phyloP scores from a whole-genome alignment of 2,888 invertebrate species.

The Ctena decussata region DNA sequence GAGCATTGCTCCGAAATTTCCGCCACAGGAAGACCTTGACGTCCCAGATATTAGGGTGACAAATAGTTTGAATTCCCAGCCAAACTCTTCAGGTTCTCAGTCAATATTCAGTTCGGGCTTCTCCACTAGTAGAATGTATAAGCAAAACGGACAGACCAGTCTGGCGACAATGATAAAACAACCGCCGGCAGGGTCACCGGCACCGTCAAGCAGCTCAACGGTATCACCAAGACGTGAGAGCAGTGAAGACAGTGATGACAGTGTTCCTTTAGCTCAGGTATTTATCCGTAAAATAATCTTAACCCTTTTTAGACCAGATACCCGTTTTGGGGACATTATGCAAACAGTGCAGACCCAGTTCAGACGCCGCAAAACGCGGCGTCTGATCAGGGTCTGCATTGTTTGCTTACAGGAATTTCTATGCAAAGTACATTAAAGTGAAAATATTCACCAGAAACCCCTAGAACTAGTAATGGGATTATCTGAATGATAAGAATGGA shows the following conservation, averaged over 20 bases:
- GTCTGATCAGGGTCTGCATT: no score
- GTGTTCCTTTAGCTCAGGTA: conserved; percentile 85
- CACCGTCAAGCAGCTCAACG: conserved; percentile 55
- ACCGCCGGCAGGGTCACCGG: conserved; percentile 28
- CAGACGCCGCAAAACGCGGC: no score
- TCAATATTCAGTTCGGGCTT: conserved; percentile 23
- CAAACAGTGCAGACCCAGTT: no score
- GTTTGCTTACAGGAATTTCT: no score
- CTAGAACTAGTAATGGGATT: no score
- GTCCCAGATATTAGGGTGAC: conserved; percentile 84
- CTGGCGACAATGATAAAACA: conserved; percentile 84
- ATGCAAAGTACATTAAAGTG: no score
- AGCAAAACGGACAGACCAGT: conserved; percentile 79
- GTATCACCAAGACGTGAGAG: conserved; percentile 90
- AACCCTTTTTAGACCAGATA: no score
- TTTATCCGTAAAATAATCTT: no score
- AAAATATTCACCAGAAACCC: no score
- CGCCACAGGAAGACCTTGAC: conserved; percentile 84
- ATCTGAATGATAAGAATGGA: no score
- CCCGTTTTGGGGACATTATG: no score
- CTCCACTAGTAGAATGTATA: conserved; percentile 42
- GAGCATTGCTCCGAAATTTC: conserved; percentile 86
- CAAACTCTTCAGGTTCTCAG: conserved; percentile 18
- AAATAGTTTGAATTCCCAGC: conserved; percentile 62
- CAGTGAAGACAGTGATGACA: conserved; percentile 95